These are phyloP conservation scores for Mobula birostris DNA, from an alignment of 2,113 vertebrate species.

Conservation along the genomic window DNA sequence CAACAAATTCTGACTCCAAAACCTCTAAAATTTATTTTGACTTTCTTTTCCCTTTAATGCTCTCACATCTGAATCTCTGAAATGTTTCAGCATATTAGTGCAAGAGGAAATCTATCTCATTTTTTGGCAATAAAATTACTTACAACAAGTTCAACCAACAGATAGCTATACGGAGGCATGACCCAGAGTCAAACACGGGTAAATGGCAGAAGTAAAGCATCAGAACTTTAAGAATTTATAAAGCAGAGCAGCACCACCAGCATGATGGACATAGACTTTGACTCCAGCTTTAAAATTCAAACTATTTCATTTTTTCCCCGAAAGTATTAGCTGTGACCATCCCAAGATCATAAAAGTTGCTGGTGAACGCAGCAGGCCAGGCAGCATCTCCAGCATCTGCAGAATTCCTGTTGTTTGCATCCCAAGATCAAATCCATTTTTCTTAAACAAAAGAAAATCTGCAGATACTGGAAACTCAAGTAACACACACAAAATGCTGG, in stretches of 20 bases:
- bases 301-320: not conserved
- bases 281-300: not conserved
- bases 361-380: no score
- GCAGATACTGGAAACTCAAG: no score
- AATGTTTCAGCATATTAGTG: not conserved
- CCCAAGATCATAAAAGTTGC: not conserved
- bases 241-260: not conserved
- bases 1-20: no score
- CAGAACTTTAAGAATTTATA: not conserved
- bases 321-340: not conserved
- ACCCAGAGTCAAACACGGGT: not conserved
- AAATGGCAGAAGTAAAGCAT: not conserved
- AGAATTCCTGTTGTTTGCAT: not conserved
- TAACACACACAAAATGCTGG: no score
- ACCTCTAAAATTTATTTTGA: not conserved
- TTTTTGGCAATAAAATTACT: not conserved
- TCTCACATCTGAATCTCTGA: not conserved
- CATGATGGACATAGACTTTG: not conserved
- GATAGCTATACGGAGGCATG: not conserved
- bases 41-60: not conserved
- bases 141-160: not conserved
- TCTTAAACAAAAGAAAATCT: no score
- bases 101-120: not conserved
- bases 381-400: no score
- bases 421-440: not conserved